These are phyloP conservation scores for Pegea sp. DNA, from an alignment of 23 tunicate species.

Conservation along the genomic window DNA sequence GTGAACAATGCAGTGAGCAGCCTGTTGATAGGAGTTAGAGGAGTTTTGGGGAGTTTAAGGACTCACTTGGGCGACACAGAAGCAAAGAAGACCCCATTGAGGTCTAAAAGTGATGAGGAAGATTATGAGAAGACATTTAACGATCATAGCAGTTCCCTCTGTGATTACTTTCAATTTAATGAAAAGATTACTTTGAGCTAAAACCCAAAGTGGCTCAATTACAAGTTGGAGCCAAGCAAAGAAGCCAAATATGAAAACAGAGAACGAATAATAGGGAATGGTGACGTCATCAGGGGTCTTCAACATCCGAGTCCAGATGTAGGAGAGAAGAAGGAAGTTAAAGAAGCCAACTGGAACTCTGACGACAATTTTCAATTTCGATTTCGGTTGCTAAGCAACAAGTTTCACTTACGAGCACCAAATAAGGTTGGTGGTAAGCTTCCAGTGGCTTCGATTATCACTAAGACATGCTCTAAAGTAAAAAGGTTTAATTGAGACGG, in stretches of 20 bases:
- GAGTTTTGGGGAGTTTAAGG: background rate
- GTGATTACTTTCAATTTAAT: slow-evolving; percentile 52
- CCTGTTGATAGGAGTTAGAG: slow-evolving; percentile 4
- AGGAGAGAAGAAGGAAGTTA: slow-evolving; percentile 4
- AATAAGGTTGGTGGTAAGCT: slow-evolving; percentile 33
- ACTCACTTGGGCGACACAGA: background rate
- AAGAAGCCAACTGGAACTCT: slow-evolving; percentile 80
- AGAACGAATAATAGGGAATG: slow-evolving; percentile 13
- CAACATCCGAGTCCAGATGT: slow-evolving; percentile 24
- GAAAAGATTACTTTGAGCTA: slow-evolving; percentile 49
- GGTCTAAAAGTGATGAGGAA: slow-evolving; percentile 25
- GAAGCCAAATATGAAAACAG: slow-evolving; percentile 38
- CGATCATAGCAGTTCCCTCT: slow-evolving; percentile 58
- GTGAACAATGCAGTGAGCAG: slow-evolving; percentile 23
- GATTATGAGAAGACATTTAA: slow-evolving; percentile 35
- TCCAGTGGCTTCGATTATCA: slow-evolving; percentile 24
- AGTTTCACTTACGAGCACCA: slow-evolving; percentile 66
- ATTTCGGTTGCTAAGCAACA: background rate
- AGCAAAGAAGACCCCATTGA: slow-evolving; percentile 36
- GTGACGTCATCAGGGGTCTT: slow-evolving; percentile 33
- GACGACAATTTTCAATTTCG: background rate
- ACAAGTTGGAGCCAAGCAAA: slow-evolving; percentile 45
- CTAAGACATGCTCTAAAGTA: slow-evolving; percentile 65
- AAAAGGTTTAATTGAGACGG: too few relatives aligned
- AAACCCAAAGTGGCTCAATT: slow-evolving; percentile 58